phyloP scores from a whole-genome alignment of 2,113 vertebrate genomes.

The Ailurus styani region DNA sequence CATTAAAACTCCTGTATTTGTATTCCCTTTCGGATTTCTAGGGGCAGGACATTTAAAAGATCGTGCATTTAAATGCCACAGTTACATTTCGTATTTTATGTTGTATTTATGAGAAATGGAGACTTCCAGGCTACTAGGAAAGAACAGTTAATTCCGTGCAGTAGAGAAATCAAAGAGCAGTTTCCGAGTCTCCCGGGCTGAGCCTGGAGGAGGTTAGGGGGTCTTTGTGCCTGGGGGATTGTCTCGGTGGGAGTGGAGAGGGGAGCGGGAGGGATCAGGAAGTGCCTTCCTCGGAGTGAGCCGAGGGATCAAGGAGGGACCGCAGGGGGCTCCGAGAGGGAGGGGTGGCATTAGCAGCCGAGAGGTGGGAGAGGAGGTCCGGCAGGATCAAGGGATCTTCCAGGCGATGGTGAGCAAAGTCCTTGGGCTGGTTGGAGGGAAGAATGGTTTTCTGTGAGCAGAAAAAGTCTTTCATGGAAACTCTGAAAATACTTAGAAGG shows the following conservation, averaged over 20 bases:
- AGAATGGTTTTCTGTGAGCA: constrained; percentile 27
- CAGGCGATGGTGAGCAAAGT: neutral
- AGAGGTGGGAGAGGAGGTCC: neutral
- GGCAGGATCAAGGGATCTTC: neutral
- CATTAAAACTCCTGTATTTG: neutral
- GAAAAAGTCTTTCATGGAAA: neutral
- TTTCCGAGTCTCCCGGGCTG: neutral
- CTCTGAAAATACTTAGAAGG: neutral
- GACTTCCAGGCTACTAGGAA: constrained; percentile 40
- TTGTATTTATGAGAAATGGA: constrained; percentile 51
- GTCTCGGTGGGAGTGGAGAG: constrained; percentile 57
- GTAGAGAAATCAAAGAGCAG: constrained; percentile 66
- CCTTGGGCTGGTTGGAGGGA: neutral
- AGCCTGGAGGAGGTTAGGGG: constrained; percentile 53
- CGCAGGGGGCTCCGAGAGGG: neutral
- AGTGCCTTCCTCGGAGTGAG: constrained; percentile 1
- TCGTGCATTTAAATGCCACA: neutral
- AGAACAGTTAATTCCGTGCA: constrained; percentile 65
- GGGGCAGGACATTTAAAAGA: neutral
- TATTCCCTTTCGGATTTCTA: neutral
- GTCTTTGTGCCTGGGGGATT: constrained; percentile 69
- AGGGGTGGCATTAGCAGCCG: neutral
- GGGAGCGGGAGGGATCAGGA: constrained; percentile 26
- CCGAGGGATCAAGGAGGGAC: constrained; percentile 35
- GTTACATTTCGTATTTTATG: constrained; percentile 1